Evolutionary conservation across 2,888 invertebrate species (phyloP), one percentile per base, ranked within the genome.

Genomic region (Heliothis peltigera): DNA sequence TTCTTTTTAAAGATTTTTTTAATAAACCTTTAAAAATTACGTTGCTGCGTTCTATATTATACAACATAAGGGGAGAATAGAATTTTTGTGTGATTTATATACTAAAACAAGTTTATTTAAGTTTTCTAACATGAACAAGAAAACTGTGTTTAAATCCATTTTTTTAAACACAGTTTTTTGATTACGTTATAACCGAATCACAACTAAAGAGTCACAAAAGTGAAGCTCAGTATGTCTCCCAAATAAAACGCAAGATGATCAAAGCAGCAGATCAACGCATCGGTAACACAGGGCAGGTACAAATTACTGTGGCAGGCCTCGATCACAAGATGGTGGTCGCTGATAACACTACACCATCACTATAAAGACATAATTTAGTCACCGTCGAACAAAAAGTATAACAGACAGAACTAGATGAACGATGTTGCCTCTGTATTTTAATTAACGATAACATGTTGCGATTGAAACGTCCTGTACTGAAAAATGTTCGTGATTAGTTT

Each of bases 301-400:
- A 94, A 94, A 94, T 94, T 92, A 92, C 89, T 87, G 84, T 83
- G 82, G 85, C 82, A 84, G 84, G 86, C 71, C 85, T 92, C 92
- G 87, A 92, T 92, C 93, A 90, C 86, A 86, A 90, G 94, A 94
- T 94, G 88, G 89, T 91, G 91, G 88, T 87, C 88, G 81, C 56
- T 56, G 93, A 94, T 94, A 94, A 89, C 82, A 74, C 80, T 70
- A 84, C 88, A 86, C 84, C 87, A 89, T 91, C 92, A 89, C 88
- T 91, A 94, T 94, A 90, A 92, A 94, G 93, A 94, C 94, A 94
- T 94, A 92, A 94, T 94, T 94, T 93, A 93, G 93, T 91, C 92
- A 91, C 87, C 85, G 83, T 74, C 77, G 79, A 87, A 91, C 89
- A 93, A 93, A 93, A 93, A 91, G 89, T 85, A 82, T 72, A 83